Conservation (phyloP, 2,888 invertebrate species). For the Aplocera efformata region DNA sequence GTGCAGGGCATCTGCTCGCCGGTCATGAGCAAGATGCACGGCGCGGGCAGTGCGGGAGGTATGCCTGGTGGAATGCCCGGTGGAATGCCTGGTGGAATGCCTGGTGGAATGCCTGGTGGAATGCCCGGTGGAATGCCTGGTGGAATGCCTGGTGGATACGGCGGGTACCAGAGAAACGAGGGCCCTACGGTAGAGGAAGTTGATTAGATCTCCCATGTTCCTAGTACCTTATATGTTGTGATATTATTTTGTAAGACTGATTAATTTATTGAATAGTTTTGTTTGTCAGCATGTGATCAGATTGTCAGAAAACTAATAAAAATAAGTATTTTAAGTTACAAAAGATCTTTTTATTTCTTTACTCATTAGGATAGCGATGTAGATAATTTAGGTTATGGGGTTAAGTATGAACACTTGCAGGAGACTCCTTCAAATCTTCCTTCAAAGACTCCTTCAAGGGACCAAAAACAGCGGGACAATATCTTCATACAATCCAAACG, state of each 20-base stretch:
- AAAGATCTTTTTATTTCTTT: background rate
- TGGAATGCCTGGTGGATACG: conserved; percentile 35
- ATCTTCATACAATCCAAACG: too few species aligned
- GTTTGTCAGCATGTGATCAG: conserved; percentile 17
- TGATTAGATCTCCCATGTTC: too few species aligned
- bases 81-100: conserved; percentile 4
- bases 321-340: conserved; percentile 6
- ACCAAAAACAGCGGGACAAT: too few species aligned
- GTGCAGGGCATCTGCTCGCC: conserved; percentile 80
- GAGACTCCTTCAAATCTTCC: too few species aligned
- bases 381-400: too few species aligned
- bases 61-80: conserved; percentile 27
- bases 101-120: conserved; percentile 62
- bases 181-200: conserved; percentile 60
- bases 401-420: too few species aligned
- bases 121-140: conserved; percentile 59
- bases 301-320: conserved; percentile 21
- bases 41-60: conserved; percentile 53
- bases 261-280: conserved; percentile 27
- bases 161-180: conserved; percentile 20
- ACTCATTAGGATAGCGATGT: too few species aligned
- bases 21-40: conserved; percentile 80
- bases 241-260: conserved; percentile 30
- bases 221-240: too few species aligned
- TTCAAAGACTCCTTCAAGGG: too few species aligned